A percentile compares a stretch with the other conserved stretches of the same genome.
Conservation (phyloP, 2,888 invertebrate genomes). For the Calameuta idolon region DNA sequence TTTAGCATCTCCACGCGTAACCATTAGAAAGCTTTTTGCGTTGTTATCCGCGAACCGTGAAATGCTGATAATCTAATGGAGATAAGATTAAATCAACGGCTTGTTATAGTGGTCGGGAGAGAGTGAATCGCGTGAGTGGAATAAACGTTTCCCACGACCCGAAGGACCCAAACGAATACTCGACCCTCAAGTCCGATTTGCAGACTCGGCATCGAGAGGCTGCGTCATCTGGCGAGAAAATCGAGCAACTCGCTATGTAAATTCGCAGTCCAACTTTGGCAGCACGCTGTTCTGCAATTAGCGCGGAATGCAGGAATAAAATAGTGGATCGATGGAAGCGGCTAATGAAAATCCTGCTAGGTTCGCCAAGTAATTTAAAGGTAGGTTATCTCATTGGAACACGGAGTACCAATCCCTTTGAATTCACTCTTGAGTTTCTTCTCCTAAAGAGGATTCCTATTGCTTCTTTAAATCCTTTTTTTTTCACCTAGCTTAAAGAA, state of each 20-base stretch:
- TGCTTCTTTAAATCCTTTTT: background rate
- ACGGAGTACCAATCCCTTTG: background rate
- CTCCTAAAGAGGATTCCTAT: background rate
- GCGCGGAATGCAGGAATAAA: constrained; percentile 41
- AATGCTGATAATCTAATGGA: background rate
- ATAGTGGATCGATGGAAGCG: background rate
- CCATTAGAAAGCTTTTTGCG: background rate
- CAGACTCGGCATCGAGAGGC: background rate
- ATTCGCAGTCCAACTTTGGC: constrained; percentile 22
- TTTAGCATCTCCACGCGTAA: background rate
- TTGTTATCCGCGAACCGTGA: background rate
- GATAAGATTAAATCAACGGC: background rate
- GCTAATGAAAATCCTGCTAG: background rate
- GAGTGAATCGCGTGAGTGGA: constrained; percentile 4
- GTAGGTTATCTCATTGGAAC: background rate
- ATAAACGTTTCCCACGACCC: constrained; percentile 9
- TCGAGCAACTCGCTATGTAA: constrained; percentile 32
- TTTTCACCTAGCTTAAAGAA: background rate
- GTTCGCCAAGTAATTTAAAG: background rate
- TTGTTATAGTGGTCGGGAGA: background rate
- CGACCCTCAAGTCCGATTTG: background rate
- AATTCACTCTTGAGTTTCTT: background rate
- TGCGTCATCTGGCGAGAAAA: constrained; percentile 6
- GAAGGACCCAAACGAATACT: background rate
- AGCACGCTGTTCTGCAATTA: constrained; percentile 30